A percentile compares a stretch with the other conserved stretches of the same genome.
Evolutionary conservation across 2,888 invertebrate genomes (phyloP).

Genomic region (Chouioia cunea): DNA sequence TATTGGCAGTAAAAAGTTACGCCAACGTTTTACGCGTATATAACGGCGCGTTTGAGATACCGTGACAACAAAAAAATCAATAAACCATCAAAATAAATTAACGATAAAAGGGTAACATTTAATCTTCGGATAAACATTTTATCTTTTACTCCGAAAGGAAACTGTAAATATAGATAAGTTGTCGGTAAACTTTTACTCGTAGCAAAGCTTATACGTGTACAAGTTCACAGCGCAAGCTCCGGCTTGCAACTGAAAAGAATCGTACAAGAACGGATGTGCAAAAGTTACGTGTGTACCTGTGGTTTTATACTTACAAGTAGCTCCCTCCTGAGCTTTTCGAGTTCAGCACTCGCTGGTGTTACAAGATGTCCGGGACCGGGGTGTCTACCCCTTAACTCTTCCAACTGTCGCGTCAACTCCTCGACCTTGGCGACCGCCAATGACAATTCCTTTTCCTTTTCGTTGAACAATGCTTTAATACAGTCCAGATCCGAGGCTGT

Average conservation of each 20-base stretch:
- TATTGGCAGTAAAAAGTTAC: no score
- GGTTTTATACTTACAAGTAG: constrained; percentile 82
- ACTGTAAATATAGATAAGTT: no score
- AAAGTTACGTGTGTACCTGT: not conserved
- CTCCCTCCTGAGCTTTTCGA: constrained; percentile 92
- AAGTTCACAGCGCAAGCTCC: not conserved
- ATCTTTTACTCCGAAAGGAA: no score
- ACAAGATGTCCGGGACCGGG: constrained; percentile 68
- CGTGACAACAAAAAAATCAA: no score
- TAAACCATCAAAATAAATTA: no score
- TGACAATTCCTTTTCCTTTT: constrained; percentile 96
- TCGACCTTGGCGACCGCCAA: constrained; percentile 98
- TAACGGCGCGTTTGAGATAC: no score
- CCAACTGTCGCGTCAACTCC: constrained; percentile 93
- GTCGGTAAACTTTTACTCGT: no score
- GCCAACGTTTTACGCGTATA: no score
- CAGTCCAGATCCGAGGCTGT: constrained; percentile 96
- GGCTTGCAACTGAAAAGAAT: not conserved
- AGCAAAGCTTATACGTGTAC: no score
- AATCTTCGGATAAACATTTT: no score
- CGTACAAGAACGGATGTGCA: not conserved
- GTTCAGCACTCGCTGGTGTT: constrained; percentile 84
- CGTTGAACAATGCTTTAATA: constrained; percentile 95
- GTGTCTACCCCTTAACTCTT: constrained; percentile 80
- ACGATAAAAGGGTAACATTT: no score